phyloP scores from a whole-genome alignment of 1,140 invertebrate genomes.

The Anastrepha obliqua region DNA sequence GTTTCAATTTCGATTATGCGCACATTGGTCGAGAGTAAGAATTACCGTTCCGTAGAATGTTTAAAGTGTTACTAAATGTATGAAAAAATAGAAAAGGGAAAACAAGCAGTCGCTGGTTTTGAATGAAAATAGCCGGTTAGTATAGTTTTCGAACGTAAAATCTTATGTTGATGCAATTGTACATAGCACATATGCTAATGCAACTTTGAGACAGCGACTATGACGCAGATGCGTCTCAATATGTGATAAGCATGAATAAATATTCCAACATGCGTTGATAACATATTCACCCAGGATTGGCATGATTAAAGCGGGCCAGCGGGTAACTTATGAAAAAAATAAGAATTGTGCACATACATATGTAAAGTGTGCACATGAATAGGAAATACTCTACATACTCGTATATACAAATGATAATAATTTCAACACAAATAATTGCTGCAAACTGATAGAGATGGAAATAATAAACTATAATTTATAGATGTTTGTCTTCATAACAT shows the following conservation, averaged over 20 bases:
- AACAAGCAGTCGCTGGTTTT: not conserved
- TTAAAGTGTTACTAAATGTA: conserved; percentile 10
- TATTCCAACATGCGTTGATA: conserved; percentile 10
- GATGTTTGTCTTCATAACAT: too few species aligned
- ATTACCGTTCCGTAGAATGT: not conserved
- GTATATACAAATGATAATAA: too few species aligned
- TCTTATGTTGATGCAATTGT: not conserved
- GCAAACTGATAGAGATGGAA: too few species aligned
- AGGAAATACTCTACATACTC: not conserved
- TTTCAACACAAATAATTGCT: too few species aligned
- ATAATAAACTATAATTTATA: too few species aligned
- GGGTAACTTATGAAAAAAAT: not conserved
- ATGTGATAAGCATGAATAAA: conserved; percentile 30
- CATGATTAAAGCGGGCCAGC: not conserved
- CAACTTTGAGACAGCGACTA: not conserved
- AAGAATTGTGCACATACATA: not conserved
- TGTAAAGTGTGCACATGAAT: not conserved
- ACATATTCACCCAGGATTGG: conserved; percentile 37
- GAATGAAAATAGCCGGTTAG: not conserved
- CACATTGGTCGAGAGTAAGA: not conserved
- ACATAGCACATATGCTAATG: not conserved
- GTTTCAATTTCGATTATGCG: not conserved
- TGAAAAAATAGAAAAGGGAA: not conserved
- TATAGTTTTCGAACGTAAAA: too few species aligned
- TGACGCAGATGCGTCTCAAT: not conserved